Base-by-base conservation (phyloP, 2,113 vertebrate species). In the Gymnarchus niloticus region DNA sequence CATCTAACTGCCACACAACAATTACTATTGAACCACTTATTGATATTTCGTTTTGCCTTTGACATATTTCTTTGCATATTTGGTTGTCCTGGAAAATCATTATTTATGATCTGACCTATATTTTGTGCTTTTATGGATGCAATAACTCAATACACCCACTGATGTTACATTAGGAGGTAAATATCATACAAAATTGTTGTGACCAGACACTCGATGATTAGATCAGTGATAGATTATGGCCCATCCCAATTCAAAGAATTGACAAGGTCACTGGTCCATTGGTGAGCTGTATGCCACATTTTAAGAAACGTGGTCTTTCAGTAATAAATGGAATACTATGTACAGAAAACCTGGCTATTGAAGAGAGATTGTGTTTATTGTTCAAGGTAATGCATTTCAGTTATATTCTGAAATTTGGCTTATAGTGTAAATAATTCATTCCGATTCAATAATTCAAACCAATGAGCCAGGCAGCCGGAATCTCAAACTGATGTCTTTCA, bases 351-450 rank as follows among this genome's bases (percentile, higher is more conserved):
- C 14, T 33, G 41, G 65, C 33, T n/a, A 73, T 12, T 33, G 14
- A 17, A 73, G 33, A 73, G 65, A 73, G 65, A 73, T 73, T 73
- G 33, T 73, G 65, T 17, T 73, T 73, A 73, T 73, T 73, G 65
- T 73, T 73, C 19, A 33, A 37, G 65, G 4, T 41, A 3, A 73
- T 28, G 33, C 19, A 33, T 14, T 41, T 73, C 33, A 37, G 33
- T 19, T 37, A 37, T 73, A 73, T 73, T n/a, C 33, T 6, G 33
- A 41, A 7, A 41, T 73, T 41, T 73, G 41, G 33, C 19, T 3
- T 73, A 73, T 73, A 73, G 65, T 17, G 28, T 73, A 73, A 73
- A 73, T 73, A 73, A 73, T 73, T 73, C 65, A 73, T 37, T 37
- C 65, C 65, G 28, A 73, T 41, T 73, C 65, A 73, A 73, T 73